Percentiles rank a stretch among this genome's conserved stretches.
Evolutionary conservation across 2,888 invertebrate genomes (phyloP).

Genomic region (Ectemnius cavifrons): DNA sequence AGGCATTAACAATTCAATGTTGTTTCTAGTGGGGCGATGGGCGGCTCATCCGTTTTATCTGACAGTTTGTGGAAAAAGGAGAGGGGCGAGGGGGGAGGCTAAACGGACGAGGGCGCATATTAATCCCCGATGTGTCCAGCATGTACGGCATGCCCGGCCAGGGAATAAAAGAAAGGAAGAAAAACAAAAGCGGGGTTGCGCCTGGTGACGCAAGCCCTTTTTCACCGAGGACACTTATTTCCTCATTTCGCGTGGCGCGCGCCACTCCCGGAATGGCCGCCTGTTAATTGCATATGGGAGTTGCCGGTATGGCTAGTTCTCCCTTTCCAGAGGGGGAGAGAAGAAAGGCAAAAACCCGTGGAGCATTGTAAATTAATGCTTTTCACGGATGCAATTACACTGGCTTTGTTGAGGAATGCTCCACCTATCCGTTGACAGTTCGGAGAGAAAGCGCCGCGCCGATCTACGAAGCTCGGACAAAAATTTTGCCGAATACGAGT

Average conservation of each 20-base stretch:
- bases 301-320: constrained; percentile 37
- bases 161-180: constrained; percentile 1
- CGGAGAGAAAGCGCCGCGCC: background rate
- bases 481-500: too few relatives aligned
- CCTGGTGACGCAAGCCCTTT: constrained; percentile 23
- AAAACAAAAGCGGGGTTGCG: background rate
- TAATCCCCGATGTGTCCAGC: too few relatives aligned
- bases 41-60: background rate
- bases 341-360: constrained; percentile 54
- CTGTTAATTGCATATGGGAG: constrained; percentile 64
- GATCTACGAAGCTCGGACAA: background rate
- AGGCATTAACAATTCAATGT: too few relatives aligned
- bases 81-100: too few relatives aligned
- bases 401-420: constrained; percentile 46
- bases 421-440: constrained; percentile 2
- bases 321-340: constrained; percentile 9
- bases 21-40: too few relatives aligned
- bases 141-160: background rate
- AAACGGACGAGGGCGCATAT: too few relatives aligned
- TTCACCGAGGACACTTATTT: constrained; percentile 51
- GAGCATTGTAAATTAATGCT: constrained; percentile 67
- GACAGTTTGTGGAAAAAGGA: constrained; percentile 16
- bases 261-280: constrained; percentile 39
- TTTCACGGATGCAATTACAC: constrained; percentile 62
- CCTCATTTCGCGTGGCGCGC: constrained; percentile 41